Evolutionary conservation across 2,797 vertebrate species (phyloP).

Genomic region (Eleutherodactylus coqui): DNA sequence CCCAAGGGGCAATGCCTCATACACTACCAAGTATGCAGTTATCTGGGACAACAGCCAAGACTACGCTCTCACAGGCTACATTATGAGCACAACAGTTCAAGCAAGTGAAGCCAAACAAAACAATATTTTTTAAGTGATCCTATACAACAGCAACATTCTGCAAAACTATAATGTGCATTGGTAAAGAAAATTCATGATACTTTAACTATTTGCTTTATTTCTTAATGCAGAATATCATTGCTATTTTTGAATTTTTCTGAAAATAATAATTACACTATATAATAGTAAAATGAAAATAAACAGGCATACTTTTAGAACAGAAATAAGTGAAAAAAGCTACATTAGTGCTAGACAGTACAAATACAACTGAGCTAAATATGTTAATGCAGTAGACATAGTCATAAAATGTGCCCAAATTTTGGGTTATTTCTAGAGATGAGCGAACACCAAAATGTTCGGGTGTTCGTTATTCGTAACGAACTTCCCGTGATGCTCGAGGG

Average conservation of each 20-base stretch:
- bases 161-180: background rate
- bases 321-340: background rate
- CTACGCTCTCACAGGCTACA: constrained; percentile 67
- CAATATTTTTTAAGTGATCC: constrained; percentile 45
- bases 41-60: constrained; percentile 70
- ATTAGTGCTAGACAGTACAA: background rate
- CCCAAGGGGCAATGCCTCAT: constrained; percentile 67
- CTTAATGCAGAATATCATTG: background rate
- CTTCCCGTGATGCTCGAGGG: too few relatives aligned
- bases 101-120: constrained; percentile 47
- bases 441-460: too few relatives aligned
- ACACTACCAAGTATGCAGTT: constrained; percentile 64
- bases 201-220: background rate
- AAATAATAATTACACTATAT: background rate
- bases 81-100: constrained; percentile 66
- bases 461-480: too few relatives aligned
- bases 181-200: background rate
- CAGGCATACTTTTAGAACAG: background rate
- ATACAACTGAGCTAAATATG: background rate
- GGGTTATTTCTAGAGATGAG: too few relatives aligned
- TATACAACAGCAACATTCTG: constrained; percentile 24
- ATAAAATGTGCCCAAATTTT: too few relatives aligned
- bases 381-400: background rate
- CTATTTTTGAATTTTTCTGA: background rate
- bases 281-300: background rate